Evolutionary conservation across 2,113 vertebrate genomes (phyloP), one percentile per base, ranked within the genome.

Genomic region (Muntiacus muntjak): DNA sequence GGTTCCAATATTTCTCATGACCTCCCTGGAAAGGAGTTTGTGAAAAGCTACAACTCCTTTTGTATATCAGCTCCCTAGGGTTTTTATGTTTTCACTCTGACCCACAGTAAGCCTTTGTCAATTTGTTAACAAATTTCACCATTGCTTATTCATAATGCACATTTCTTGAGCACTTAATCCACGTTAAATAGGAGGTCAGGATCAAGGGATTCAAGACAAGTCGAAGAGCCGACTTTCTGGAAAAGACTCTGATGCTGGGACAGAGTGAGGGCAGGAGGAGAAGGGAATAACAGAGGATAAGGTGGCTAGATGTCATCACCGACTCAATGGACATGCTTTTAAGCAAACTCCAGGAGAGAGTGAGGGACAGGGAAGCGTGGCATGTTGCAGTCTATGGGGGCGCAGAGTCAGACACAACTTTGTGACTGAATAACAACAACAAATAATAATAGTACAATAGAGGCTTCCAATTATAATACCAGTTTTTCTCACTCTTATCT

Each of bases 151-250:
- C 16, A 74, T 21, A 71, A 13, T 43, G 1, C 1, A 23, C 2
- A 28, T n/a, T 26, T 86, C 15, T 10, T 8, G 67, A 78, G 13
- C 15, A 16, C 19, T 81, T n/a, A 64, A 23, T 60, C 33, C n/a
- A 60, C 30, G 62, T 13, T 3, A 36, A 26, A n/a, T 16, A 21
- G 52, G 74, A 45, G 15, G 36, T 11, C 25, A 25, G 8, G 16
- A 9, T 52, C 17, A 52, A 12, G 12, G 26, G 28, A 57, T 16
- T 93, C 16, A n/a, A 50, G 1, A 6, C 33, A 15, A 12, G 76
- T 50, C 1, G 3, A 76, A 76, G 6, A 76, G 6, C 71, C 0
- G 21, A 43, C 71, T 14, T 6, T 0, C 40, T 43, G 40, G 71
- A 43, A 43, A 76, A 76, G 71, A 43, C 40, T 6, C 21, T 74